Evolutionary conservation across 2,113 vertebrate species (phyloP).

Genomic region (Porphyrio hochstetteri): DNA sequence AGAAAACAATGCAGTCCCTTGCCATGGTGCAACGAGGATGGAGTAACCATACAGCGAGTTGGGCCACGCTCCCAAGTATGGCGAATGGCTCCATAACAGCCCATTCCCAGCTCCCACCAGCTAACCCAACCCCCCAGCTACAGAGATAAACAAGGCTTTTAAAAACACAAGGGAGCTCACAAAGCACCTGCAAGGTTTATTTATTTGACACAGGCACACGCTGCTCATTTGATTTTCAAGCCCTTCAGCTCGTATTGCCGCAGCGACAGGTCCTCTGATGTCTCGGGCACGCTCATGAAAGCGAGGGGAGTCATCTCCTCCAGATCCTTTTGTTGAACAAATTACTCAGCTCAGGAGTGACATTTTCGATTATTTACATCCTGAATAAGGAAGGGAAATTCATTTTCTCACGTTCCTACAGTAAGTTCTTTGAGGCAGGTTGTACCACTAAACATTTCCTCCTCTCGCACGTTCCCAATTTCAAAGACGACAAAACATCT

Average conservation of each 20-base stretch:
- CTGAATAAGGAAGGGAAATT: slow-evolving; percentile 53
- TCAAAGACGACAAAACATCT: slow-evolving; percentile 64
- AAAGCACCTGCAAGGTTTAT: slow-evolving; percentile 15
- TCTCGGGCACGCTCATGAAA: slow-evolving; percentile 42
- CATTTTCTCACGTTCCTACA: slow-evolving; percentile 24
- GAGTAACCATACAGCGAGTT: background rate
- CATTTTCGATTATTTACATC: slow-evolving; percentile 64
- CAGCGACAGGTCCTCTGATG: slow-evolving; percentile 53
- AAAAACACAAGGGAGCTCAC: slow-evolving; percentile 9
- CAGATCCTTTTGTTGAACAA: slow-evolving; percentile 68
- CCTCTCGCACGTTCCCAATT: slow-evolving; percentile 17
- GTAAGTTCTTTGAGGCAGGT: slow-evolving; percentile 40
- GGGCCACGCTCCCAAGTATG: background rate
- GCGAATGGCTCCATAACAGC: background rate
- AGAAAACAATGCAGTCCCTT: background rate
- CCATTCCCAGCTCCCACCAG: background rate
- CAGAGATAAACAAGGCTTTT: slow-evolving; percentile 21
- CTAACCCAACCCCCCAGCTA: background rate
- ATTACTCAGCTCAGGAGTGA: slow-evolving; percentile 69
- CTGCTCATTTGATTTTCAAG: slow-evolving; percentile 57
- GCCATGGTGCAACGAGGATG: background rate
- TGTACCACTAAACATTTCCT: slow-evolving; percentile 46
- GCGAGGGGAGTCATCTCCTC: slow-evolving; percentile 41
- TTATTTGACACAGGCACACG: background rate
- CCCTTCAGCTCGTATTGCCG: background rate